Conservation (phyloP, 2,797 vertebrate genomes). For the Podarcis siculus region DNA sequence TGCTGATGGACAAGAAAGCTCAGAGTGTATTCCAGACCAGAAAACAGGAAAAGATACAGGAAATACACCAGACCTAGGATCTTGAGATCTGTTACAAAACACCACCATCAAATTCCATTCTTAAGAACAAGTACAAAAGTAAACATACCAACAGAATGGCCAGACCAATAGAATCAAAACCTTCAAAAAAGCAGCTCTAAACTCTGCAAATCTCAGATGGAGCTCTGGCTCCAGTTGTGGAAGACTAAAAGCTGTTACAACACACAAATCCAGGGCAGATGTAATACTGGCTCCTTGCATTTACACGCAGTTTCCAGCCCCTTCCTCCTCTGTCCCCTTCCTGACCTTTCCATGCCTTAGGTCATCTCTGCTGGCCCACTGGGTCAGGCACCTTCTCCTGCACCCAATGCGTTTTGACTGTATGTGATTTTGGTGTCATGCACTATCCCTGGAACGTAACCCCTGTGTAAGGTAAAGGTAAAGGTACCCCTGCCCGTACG, state of each 20-base stretch:
- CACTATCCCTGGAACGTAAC: no score
- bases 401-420: no score
- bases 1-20: slow-evolving; percentile 96
- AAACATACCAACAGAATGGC: not conserved
- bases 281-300: no score
- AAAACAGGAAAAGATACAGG: slow-evolving; percentile 95
- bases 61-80: slow-evolving; percentile 90
- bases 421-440: no score
- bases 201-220: not conserved
- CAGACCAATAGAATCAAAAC: not conserved
- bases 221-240: not conserved
- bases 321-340: not conserved
- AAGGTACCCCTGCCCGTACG: no score
- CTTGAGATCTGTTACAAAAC: slow-evolving; percentile 78
- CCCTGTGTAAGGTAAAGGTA: no score
- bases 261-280: not conserved
- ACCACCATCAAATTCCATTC: not conserved
- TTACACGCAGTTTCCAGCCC: no score
- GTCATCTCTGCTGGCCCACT: no score
- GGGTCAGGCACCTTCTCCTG: no score
- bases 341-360: not conserved
- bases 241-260: not conserved
- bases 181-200: not conserved
- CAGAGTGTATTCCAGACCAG: slow-evolving; percentile 93
- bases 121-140: not conserved